Evolutionary conservation across 2,797 vertebrate genomes (phyloP).

Genomic region (Pterois miles): DNA sequence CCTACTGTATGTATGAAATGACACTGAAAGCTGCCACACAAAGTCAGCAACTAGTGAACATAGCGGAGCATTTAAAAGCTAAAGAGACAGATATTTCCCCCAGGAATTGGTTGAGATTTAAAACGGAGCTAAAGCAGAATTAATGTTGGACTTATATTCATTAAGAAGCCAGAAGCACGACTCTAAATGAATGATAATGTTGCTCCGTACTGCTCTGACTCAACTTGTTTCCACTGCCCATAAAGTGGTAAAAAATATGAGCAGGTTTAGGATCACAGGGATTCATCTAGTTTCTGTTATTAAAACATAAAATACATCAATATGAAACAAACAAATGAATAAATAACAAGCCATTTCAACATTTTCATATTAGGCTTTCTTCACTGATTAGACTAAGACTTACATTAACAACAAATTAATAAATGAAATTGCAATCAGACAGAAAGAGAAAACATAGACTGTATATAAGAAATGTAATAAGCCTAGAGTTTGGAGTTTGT

Average conservation of each 20-base stretch:
- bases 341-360: neutral
- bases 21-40: neutral
- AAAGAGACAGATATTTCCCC: neutral
- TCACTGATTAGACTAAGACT: neutral
- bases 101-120: neutral
- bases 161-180: too few relatives aligned
- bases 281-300: too few relatives aligned
- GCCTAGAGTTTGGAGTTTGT: too few relatives aligned
- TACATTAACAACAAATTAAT: neutral
- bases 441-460: too few relatives aligned
- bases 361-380: neutral
- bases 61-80: neutral
- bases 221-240: neutral
- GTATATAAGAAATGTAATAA: too few relatives aligned
- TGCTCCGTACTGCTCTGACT: neutral
- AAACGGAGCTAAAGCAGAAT: neutral
- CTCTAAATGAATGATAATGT: neutral
- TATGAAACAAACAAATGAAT: neutral
- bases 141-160: neutral
- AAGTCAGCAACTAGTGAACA: neutral
- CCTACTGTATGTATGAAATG: neutral
- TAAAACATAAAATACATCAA: neutral
- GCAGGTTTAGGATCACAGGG: too few relatives aligned
- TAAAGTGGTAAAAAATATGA: neutral
- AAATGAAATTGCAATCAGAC: neutral